A percentile compares a stretch with the other conserved stretches of the same genome.
Conservation (phyloP, 2,113 vertebrate genomes). For the Ptilorrhoa leucosticta region DNA sequence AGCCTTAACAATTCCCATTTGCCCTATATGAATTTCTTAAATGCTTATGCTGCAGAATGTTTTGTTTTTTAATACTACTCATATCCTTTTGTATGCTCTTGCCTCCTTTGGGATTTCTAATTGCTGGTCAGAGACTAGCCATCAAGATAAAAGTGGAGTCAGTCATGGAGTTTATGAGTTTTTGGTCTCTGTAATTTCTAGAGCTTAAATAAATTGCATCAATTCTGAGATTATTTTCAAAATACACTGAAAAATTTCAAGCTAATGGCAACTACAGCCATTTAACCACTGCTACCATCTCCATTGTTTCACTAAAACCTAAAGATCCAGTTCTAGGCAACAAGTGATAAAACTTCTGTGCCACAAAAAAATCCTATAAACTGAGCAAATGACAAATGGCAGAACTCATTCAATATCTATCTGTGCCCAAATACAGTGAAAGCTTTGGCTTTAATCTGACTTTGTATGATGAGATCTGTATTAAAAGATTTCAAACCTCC, state of each 20-base stretch:
- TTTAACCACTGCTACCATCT: neutral
- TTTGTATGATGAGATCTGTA: neutral
- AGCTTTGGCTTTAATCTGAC: neutral
- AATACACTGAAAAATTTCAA: neutral
- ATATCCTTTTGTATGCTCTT: neutral
- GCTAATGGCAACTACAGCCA: neutral
- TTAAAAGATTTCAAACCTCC: neutral
- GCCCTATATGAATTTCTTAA: neutral
- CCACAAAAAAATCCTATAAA: neutral
- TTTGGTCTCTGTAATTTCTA: neutral
- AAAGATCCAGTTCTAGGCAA: neutral
- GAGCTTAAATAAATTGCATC: neutral
- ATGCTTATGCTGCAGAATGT: neutral
- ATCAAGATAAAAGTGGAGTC: neutral
- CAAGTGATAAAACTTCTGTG: neutral
- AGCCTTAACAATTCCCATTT: neutral
- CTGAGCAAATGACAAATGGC: neutral
- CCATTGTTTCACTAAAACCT: neutral
- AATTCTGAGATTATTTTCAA: neutral
- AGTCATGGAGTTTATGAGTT: neutral
- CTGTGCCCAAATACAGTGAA: neutral
- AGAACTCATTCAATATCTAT: neutral
- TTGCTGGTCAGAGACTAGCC: neutral
- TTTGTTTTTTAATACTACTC: neutral
- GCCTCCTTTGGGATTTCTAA: conserved; percentile 29